These are phyloP conservation scores for Cydia strobilella DNA, from an alignment of 1,140 invertebrate genomes.

Conservation along the genomic window DNA sequence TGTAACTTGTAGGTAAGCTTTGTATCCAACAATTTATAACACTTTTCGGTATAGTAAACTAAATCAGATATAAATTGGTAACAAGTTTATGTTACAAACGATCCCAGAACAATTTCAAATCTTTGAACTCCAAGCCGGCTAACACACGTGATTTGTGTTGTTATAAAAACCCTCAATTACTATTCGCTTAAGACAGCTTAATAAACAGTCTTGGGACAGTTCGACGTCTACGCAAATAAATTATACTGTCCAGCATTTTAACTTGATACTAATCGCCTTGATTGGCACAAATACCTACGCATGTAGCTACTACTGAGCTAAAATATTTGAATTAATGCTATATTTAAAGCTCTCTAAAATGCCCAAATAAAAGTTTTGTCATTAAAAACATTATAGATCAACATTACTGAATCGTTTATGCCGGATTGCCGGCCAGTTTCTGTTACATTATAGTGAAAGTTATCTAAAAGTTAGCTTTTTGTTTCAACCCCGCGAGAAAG, in stretches of 20 bases:
- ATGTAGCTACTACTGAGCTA: background rate
- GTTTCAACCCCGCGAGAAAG: too few species aligned
- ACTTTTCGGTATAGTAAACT: too few species aligned
- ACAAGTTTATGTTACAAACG: background rate
- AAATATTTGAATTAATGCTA: too few species aligned
- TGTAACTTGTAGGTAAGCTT: too few species aligned
- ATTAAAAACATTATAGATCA: too few species aligned
- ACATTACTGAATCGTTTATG: too few species aligned
- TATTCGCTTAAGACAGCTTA: slow-evolving; percentile 29
- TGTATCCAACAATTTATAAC: too few species aligned
- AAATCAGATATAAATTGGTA: background rate
- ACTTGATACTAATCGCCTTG: background rate
- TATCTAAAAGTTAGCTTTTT: too few species aligned
- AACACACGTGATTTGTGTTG: slow-evolving; percentile 20
- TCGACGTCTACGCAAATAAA: background rate
- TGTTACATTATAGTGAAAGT: too few species aligned
- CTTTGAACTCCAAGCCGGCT: background rate
- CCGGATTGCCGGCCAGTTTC: too few species aligned
- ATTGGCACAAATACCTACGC: background rate
- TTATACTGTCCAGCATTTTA: background rate
- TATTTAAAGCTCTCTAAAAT: too few species aligned
- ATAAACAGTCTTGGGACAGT: slow-evolving; percentile 23
- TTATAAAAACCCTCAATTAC: slow-evolving; percentile 30
- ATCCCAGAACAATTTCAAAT: background rate
- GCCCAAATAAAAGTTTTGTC: too few species aligned